These are phyloP conservation scores for Littorina saxatilis DNA, from an alignment of 1,140 invertebrate genomes.

Conservation along the genomic window DNA sequence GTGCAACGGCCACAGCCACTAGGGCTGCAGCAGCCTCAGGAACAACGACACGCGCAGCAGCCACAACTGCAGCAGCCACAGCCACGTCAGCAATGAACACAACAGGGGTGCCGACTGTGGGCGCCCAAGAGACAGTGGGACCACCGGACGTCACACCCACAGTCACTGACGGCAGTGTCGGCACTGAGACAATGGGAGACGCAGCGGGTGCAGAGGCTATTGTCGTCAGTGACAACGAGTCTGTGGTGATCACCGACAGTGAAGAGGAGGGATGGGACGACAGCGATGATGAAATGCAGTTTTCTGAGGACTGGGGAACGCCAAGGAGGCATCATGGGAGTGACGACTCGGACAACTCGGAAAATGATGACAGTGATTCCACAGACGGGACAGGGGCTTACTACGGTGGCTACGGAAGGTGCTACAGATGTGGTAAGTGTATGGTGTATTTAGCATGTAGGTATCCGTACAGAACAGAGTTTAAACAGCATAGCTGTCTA, in stretches of 20 bases:
- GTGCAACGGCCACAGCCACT: background rate
- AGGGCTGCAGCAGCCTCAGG: background rate
- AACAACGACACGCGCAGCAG: background rate
- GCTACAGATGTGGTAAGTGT: constrained; percentile 63
- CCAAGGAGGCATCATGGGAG: background rate
- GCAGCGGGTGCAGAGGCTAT: constrained; percentile 26
- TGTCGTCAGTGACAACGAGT: constrained; percentile 41
- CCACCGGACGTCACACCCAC: background rate
- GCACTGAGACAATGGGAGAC: background rate
- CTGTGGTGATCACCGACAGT: background rate
- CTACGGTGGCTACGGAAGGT: constrained; percentile 62
- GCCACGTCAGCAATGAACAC: background rate
- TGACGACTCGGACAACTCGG: background rate
- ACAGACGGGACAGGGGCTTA: constrained; percentile 53
- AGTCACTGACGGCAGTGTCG: background rate
- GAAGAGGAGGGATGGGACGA: too few relatives aligned
- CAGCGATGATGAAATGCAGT: too few relatives aligned
- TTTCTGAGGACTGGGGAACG: too few relatives aligned
- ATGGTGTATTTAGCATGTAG: background rate
- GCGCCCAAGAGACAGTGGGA: background rate
- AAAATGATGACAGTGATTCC: constrained; percentile 41
- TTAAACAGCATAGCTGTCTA: too few relatives aligned
- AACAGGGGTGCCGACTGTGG: background rate
- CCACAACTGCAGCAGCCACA: background rate
- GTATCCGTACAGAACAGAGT: too few relatives aligned